phyloP scores from a whole-genome alignment of 1,140 invertebrate genomes.

The Drosophila melanogaster region Release_6_plus_ISO1_MT NT_037436.4:21679001-21679500 shows the following conservation, averaged over 20 bases:
- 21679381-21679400: conserved; percentile 58
- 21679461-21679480: conserved; percentile 16
- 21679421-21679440: conserved; percentile 48
- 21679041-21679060: conserved; percentile 74
- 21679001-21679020: conserved; percentile 73
- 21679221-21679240: conserved; percentile 65
- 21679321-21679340: conserved; percentile 67
- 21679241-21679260: conserved; percentile 61
- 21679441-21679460: conserved; percentile 49
- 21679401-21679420: conserved; percentile 60
- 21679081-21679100: conserved; percentile 71
- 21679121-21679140: conserved; percentile 61
- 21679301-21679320: conserved; percentile 59
- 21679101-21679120: conserved; percentile 75
- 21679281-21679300: conserved; percentile 6
- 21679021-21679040: conserved; percentile 61
- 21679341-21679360: conserved; percentile 20
- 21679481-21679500: conserved; percentile 33
- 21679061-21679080: conserved; percentile 68
- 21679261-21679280: conserved; percentile 43
- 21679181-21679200: conserved; percentile 53
- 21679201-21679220: conserved; percentile 64
- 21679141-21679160: conserved; percentile 13
- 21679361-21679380: conserved; percentile 58
- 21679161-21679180: conserved; percentile 31